Percentiles rank a stretch among this genome's conserved stretches.
phyloP scores from a whole-genome alignment of 2,797 vertebrate genomes.

The Acanthurus lineatus region DNA sequence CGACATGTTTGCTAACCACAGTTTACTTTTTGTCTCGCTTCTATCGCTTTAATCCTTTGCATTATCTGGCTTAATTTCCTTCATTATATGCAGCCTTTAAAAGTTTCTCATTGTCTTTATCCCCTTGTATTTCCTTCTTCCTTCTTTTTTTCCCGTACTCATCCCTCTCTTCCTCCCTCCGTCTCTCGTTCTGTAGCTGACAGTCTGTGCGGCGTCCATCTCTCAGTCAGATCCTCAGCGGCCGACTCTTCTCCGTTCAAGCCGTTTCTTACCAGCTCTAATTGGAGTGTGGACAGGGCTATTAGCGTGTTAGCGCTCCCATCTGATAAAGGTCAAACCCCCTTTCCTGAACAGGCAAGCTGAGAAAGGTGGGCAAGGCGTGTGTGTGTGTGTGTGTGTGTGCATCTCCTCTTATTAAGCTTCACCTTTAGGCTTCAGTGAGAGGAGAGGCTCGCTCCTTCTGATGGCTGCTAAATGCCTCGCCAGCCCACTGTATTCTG shows the following conservation, averaged over 20 bases:
- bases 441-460: conserved; percentile 34
- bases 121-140: neutral
- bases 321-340: conserved; percentile 83
- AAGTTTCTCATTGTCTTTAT: neutral
- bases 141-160: neutral
- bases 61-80: too few relatives aligned
- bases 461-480: conserved; percentile 63
- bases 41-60: too few relatives aligned
- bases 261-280: conserved; percentile 70
- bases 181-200: conserved; percentile 19
- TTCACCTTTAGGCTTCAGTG: conserved; percentile 67
- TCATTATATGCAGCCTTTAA: too few relatives aligned
- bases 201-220: conserved; percentile 51
- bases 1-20: too few relatives aligned
- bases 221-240: conserved; percentile 51
- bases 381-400: conserved; percentile 20
- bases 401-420: conserved; percentile 56
- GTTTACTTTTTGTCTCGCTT: too few relatives aligned
- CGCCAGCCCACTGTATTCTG: conserved; percentile 42
- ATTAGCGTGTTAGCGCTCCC: conserved; percentile 76
- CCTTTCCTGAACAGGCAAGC: conserved; percentile 51
- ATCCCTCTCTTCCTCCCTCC: neutral
- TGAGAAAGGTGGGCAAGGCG: conserved; percentile 31
- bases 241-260: conserved; percentile 52
- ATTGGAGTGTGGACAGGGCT: conserved; percentile 81